phyloP scores from a whole-genome alignment of 92 coral and sea anemone species.

The Bergia puertoricense region DNA sequence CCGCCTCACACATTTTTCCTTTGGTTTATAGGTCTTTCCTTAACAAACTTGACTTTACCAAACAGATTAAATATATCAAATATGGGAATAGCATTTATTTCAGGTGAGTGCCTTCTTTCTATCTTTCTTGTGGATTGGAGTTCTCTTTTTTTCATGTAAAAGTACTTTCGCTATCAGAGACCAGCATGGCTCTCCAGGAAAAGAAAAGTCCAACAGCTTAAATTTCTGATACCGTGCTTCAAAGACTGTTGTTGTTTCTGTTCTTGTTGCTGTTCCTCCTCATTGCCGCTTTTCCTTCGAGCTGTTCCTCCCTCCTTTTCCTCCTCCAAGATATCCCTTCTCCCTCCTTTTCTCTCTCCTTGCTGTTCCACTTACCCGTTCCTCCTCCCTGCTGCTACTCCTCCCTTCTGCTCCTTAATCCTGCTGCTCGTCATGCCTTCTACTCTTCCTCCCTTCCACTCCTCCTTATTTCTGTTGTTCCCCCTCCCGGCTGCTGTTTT shows the following conservation, averaged over 20 bases:
- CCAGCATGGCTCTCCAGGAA: background rate
- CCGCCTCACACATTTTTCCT: background rate
- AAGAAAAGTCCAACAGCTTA: background rate
- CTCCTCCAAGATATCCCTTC: background rate
- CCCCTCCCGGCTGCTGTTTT: too few relatives aligned
- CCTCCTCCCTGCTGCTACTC: too few relatives aligned
- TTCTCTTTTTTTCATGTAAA: background rate
- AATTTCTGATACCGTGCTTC: too few relatives aligned
- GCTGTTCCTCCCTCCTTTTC: background rate
- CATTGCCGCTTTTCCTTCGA: too few relatives aligned
- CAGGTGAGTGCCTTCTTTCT: constrained; percentile 55
- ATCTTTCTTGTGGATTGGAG: background rate
- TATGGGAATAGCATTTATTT: constrained; percentile 65
- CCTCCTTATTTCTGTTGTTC: too few relatives aligned
- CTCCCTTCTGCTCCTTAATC: too few relatives aligned
- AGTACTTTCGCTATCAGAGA: too few relatives aligned
- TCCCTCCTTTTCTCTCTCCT: background rate
- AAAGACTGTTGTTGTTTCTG: too few relatives aligned
- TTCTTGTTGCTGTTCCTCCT: too few relatives aligned
- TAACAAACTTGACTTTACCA: constrained; percentile 71
- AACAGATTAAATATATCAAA: constrained; percentile 82
- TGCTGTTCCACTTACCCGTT: too few relatives aligned
- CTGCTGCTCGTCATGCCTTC: too few relatives aligned
- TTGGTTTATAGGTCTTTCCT: constrained; percentile 58
- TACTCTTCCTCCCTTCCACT: too few relatives aligned